Conservation (phyloP, 2,888 invertebrate genomes). For the Drosophila emarginata region DNA sequence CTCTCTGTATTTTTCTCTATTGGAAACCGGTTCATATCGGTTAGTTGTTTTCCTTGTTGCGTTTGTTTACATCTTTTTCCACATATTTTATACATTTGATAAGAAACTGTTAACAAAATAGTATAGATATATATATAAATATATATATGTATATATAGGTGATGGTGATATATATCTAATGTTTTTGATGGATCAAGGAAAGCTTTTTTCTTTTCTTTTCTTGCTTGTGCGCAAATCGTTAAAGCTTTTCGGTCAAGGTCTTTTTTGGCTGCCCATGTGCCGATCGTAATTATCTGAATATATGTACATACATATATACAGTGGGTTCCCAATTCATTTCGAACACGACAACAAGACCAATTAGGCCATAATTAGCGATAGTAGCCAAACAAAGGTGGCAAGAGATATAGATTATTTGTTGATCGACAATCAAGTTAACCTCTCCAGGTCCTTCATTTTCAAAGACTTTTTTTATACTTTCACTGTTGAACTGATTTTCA, state of each 20-base stretch:
- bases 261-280: constrained; percentile 18
- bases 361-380: too few species aligned
- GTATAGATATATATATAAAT: background rate
- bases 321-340: too few species aligned
- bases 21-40: constrained; percentile 56
- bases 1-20: background rate
- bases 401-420: too few species aligned
- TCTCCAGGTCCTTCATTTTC: too few species aligned
- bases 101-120: constrained; percentile 30
- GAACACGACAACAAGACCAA: too few species aligned
- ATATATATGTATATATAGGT: background rate
- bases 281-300: constrained; percentile 40
- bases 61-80: constrained; percentile 60
- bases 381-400: too few species aligned
- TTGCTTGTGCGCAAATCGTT: constrained; percentile 13
- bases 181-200: constrained; percentile 20
- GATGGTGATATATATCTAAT: background rate
- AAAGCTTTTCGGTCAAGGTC: constrained; percentile 63
- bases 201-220: constrained; percentile 46
- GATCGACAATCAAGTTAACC: too few species aligned
- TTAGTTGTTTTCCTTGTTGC: constrained; percentile 60
- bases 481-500: too few species aligned
- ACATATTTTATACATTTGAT: constrained; percentile 40
- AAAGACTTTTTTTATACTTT: too few species aligned
- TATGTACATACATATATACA: constrained; percentile 7